These are phyloP conservation scores for Heliocidaris tuberculata DNA, from an alignment of 35 echinoderm and acorn worm genomes.

Conservation along the genomic window DNA sequence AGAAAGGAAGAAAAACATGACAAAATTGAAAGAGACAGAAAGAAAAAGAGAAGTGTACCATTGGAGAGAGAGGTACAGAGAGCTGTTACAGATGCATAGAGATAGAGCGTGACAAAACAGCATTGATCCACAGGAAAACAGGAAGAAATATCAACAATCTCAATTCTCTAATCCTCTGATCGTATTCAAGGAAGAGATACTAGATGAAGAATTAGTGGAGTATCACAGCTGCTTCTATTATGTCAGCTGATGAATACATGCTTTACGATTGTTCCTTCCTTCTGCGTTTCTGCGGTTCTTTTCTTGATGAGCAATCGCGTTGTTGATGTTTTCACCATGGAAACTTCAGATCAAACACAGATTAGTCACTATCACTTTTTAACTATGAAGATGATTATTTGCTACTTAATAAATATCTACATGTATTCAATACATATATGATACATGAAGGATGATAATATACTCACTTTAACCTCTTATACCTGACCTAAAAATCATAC, in stretches of 20 bases:
- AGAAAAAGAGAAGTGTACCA: background rate
- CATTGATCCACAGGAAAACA: background rate
- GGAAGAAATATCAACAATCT: background rate
- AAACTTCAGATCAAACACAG: background rate
- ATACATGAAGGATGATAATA: no score
- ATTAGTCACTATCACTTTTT: background rate
- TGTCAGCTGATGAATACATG: background rate
- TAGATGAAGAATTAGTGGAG: background rate
- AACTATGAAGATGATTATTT: background rate
- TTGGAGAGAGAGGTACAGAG: background rate
- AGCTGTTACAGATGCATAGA: background rate
- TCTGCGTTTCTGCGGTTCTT: background rate
- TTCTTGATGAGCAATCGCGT: background rate
- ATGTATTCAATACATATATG: no score
- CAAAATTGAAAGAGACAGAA: background rate
- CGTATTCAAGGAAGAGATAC: background rate
- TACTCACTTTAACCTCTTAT: no score
- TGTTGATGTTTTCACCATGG: conserved; percentile 1
- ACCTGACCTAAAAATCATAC: no score
- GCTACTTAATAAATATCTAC: background rate
- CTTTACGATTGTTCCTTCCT: background rate
- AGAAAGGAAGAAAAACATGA: background rate
- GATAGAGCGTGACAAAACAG: background rate
- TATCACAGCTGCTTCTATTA: background rate
- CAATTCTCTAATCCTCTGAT: background rate